These are phyloP conservation scores for Sus scrofa DNA, from an alignment of 2,113 vertebrate species.

Conservation along the genomic window DNA sequence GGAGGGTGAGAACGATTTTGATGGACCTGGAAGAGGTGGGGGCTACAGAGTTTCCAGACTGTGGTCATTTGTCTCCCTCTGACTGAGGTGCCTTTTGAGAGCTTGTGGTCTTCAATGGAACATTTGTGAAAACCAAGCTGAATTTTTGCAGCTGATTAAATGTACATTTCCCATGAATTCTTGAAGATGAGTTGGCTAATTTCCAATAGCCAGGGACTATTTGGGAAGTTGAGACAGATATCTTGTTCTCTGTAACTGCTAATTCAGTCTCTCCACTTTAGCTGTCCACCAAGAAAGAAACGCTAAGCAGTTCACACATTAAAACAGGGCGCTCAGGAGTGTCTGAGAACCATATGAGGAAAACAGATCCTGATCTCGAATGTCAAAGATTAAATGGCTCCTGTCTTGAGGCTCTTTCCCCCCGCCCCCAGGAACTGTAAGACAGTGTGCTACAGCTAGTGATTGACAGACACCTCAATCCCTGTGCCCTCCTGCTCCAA, in stretches of 20 bases:
- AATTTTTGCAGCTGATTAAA: constrained; percentile 56
- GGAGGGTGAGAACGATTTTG: not conserved
- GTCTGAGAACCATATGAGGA: not conserved
- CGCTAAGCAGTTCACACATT: not conserved
- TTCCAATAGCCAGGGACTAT: constrained; percentile 10
- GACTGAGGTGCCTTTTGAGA: not conserved
- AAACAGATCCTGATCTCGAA: not conserved
- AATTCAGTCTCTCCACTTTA: not conserved
- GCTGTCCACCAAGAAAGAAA: not conserved
- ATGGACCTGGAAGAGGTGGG: not conserved
- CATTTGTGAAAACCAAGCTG: constrained; percentile 50
- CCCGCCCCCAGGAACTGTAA: not conserved
- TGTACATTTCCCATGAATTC: constrained; percentile 60
- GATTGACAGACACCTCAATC: not conserved
- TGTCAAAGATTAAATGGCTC: not conserved
- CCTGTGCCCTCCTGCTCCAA: not conserved
- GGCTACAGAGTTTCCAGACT: not conserved
- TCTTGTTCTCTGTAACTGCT: constrained; percentile 20
- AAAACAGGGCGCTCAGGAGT: not conserved
- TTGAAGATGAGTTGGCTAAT: not conserved
- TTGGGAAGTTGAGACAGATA: constrained; percentile 40
- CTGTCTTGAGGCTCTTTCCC: not conserved
- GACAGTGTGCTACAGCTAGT: not conserved
- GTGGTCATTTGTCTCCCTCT: constrained; percentile 7
- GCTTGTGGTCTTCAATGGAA: constrained; percentile 37